These are phyloP conservation scores for Drosophila sproati DNA, from an alignment of 1,140 invertebrate genomes.

Conservation along the genomic window DNA sequence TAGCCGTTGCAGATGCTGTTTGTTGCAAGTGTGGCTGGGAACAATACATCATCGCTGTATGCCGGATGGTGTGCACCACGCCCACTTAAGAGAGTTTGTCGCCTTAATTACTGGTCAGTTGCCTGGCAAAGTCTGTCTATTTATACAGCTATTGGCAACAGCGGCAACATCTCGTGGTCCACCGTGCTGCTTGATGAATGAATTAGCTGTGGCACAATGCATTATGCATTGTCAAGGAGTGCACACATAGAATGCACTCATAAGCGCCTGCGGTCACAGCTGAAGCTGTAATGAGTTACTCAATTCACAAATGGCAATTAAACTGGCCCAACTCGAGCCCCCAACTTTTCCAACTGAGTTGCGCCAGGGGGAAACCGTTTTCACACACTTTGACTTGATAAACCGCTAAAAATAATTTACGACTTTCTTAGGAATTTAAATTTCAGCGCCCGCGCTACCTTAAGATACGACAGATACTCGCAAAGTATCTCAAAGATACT, in stretches of 20 bases:
- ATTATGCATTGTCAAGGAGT: slow-evolving; percentile 74
- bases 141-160: slow-evolving; percentile 58
- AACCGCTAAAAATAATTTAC: slow-evolving; percentile 83
- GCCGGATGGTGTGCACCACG: slow-evolving; percentile 59
- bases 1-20: slow-evolving; percentile 43
- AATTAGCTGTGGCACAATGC: slow-evolving; percentile 55
- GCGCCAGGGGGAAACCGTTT: slow-evolving; percentile 46
- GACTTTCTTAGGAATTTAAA: slow-evolving; percentile 80
- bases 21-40: slow-evolving; percentile 24
- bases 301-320: slow-evolving; percentile 66
- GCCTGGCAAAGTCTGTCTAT: slow-evolving; percentile 56
- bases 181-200: slow-evolving; percentile 63
- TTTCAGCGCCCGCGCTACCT: slow-evolving; percentile 64
- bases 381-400: slow-evolving; percentile 70
- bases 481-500: slow-evolving; percentile 66
- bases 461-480: slow-evolving; percentile 10
- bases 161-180: slow-evolving; percentile 31
- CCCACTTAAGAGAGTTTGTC: slow-evolving; percentile 69
- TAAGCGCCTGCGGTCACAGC: slow-evolving; percentile 61
- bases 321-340: slow-evolving; percentile 30
- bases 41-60: slow-evolving; percentile 65
- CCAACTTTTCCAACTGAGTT: slow-evolving; percentile 22
- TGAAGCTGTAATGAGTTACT: slow-evolving; percentile 83
- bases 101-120: slow-evolving; percentile 71
- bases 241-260: slow-evolving; percentile 60